Evolutionary conservation across 2,888 invertebrate species (phyloP).

Genomic region (Nudaria mundana): DNA sequence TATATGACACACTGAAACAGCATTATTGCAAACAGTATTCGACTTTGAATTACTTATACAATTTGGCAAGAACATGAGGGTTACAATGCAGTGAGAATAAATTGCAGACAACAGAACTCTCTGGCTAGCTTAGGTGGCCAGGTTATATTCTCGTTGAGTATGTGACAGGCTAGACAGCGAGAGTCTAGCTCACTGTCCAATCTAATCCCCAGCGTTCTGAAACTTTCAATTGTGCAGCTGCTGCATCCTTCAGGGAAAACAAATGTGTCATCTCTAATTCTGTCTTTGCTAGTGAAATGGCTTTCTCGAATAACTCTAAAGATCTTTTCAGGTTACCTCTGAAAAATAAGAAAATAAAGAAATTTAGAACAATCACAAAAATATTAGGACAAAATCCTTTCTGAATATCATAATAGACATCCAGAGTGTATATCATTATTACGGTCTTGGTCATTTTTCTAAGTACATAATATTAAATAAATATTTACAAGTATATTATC

Average conservation of each 20-base stretch:
- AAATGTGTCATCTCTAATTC: constrained; percentile 95
- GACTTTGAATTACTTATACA: constrained; percentile 25
- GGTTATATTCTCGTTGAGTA: constrained; percentile 57
- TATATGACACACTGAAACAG: constrained; percentile 32
- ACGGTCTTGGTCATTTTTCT: too few species aligned
- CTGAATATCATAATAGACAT: too few species aligned
- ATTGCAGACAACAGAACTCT: constrained; percentile 19
- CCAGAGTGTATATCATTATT: too few species aligned
- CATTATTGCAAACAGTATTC: constrained; percentile 21
- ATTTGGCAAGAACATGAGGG: constrained; percentile 15
- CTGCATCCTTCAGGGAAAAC: constrained; percentile 94
- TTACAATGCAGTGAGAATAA: constrained; percentile 26
- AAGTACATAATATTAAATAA: too few species aligned
- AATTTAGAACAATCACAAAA: too few species aligned
- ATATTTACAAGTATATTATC: too few species aligned
- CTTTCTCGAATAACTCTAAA: constrained; percentile 93
- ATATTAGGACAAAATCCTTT: too few species aligned
- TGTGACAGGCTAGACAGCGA: constrained; percentile 27
- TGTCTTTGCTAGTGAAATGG: constrained; percentile 91
- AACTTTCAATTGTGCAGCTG: constrained; percentile 92
- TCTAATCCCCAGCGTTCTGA: constrained; percentile 87
- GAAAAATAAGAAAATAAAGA: constrained; percentile 46
- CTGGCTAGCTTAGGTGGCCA: constrained; percentile 44
- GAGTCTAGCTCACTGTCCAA: constrained; percentile 74
- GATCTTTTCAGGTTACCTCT: constrained; percentile 92